Evolutionary conservation across 2,113 vertebrate species (phyloP).

Genomic region (Glaucomys volans): DNA sequence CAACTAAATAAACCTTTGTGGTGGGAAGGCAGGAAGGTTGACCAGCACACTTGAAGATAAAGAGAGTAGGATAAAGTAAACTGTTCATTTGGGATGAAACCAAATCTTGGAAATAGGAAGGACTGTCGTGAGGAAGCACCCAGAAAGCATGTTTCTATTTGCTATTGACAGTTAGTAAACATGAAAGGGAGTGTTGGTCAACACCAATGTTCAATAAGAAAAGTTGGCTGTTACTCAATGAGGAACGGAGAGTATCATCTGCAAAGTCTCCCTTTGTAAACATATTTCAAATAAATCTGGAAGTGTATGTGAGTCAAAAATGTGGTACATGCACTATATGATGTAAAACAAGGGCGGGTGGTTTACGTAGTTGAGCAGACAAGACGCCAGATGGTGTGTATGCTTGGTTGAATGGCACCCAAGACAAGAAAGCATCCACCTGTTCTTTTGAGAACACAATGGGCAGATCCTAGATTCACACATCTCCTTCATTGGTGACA

Average conservation of each 20-base stretch:
- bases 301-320: conserved; percentile 23
- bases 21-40: not conserved
- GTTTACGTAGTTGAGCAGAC: not conserved
- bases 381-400: not conserved
- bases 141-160: not conserved
- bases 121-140: not conserved
- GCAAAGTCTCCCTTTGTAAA: conserved; percentile 24
- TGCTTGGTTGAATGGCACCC: not conserved
- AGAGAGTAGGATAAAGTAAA: not conserved
- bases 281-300: conserved; percentile 49
- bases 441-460: not conserved
- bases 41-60: not conserved
- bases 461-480: not conserved
- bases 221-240: not conserved
- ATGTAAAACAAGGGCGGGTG: not conserved
- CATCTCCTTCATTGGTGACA: not conserved
- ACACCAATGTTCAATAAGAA: not conserved
- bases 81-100: not conserved
- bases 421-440: not conserved
- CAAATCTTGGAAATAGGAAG: not conserved
- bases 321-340: not conserved
- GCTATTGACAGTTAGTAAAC: not conserved
- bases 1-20: not conserved
- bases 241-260: not conserved
- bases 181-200: not conserved